Evolutionary conservation across 2,113 vertebrate species (phyloP).

Genomic region (Psettodes erumei): DNA sequence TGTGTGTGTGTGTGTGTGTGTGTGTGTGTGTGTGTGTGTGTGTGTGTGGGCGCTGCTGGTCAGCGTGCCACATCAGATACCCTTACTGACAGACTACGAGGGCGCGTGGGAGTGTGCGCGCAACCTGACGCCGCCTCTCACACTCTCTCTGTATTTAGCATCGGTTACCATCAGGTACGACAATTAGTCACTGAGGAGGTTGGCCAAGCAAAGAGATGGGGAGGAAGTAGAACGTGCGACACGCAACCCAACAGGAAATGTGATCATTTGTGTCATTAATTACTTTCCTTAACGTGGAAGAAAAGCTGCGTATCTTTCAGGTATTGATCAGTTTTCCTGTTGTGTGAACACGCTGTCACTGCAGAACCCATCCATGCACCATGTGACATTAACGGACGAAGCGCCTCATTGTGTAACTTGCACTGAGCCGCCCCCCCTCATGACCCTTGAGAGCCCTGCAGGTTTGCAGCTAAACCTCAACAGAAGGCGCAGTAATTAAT

Average conservation of each 20-base stretch:
- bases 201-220: constrained; percentile 48
- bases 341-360: background rate
- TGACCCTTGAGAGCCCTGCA: constrained; percentile 34
- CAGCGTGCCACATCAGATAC: constrained; percentile 68
- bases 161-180: constrained; percentile 64
- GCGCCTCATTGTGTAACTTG: constrained; percentile 21
- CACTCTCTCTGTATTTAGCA: constrained; percentile 72
- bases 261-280: constrained; percentile 36
- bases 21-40: constrained; percentile 17
- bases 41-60: constrained; percentile 16
- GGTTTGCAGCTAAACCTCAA: constrained; percentile 52
- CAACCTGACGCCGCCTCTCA: constrained; percentile 63
- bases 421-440: background rate
- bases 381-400: background rate
- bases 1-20: constrained; percentile 38
- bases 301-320: no score
- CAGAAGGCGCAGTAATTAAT: constrained; percentile 71
- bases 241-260: constrained; percentile 2
- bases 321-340: no score
- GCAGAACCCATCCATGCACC: background rate
- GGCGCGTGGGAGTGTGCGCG: constrained; percentile 14
- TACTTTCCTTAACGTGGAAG: background rate
- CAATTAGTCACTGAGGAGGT: constrained; percentile 62
- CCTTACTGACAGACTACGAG: constrained; percentile 69
- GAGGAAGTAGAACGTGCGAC: constrained; percentile 40